A percentile compares a stretch with the other conserved stretches of the same genome.
phyloP scores from a whole-genome alignment of 2,888 invertebrate species.

The Yponomeuta malinellus region DNA sequence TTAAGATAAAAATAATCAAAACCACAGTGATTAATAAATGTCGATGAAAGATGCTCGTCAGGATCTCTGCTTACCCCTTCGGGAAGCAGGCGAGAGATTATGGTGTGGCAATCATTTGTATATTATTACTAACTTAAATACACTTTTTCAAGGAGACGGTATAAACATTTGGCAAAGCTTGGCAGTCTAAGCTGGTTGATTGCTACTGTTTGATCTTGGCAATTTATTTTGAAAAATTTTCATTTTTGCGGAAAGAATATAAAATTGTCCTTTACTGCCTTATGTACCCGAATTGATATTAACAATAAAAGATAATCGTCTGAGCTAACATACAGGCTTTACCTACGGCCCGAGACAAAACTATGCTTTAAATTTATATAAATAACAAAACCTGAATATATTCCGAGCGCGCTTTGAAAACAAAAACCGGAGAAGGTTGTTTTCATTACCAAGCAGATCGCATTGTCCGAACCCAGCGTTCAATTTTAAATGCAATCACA shows the following conservation, averaged over 20 bases:
- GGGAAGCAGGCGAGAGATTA: background rate
- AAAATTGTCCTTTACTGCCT: no score
- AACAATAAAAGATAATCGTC: no score
- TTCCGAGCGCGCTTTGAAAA: background rate
- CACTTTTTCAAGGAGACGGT: background rate
- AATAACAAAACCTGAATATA: background rate
- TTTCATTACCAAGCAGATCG: background rate
- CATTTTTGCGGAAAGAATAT: background rate
- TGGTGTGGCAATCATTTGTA: background rate
- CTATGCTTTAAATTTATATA: no score
- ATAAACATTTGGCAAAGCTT: background rate
- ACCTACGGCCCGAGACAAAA: no score
- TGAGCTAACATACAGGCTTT: no score
- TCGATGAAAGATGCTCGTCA: no score
- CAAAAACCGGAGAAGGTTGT: background rate
- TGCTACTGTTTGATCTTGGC: background rate
- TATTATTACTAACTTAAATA: background rate
- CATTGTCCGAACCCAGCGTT: constrained; percentile 5
- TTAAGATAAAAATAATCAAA: no score
- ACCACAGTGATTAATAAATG: no score
- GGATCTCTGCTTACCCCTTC: no score
- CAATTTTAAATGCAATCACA: constrained; percentile 14
- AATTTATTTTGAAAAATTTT: background rate
- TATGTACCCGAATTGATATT: no score
- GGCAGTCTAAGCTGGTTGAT: background rate